Percentiles rank a stretch among this genome's conserved stretches.
phyloP scores from a whole-genome alignment of 2,113 vertebrate genomes.

The Hypocryptadius cinnamomeus region DNA sequence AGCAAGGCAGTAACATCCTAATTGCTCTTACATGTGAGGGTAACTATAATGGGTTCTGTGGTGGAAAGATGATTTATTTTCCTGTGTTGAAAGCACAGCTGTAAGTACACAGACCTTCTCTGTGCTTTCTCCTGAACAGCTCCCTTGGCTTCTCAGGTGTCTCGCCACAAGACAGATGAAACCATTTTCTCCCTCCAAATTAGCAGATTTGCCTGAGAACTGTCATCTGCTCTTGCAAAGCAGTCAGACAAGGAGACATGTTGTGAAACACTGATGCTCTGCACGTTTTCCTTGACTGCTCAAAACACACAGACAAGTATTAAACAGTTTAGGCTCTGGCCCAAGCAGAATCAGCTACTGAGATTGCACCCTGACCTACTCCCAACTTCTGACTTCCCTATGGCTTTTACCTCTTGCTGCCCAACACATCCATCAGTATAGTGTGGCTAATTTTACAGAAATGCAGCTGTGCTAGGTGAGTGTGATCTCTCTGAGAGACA shows the following conservation, averaged over 20 bases:
- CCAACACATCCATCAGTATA: background rate
- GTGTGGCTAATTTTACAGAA: background rate
- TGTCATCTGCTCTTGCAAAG: background rate
- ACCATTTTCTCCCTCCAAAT: background rate
- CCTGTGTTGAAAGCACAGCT: conserved; percentile 37
- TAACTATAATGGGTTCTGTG: background rate
- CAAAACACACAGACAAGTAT: background rate
- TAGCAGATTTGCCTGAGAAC: conserved; percentile 11
- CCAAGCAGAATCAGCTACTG: background rate
- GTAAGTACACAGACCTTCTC: conserved; percentile 25
- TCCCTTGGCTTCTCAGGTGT: conserved; percentile 43
- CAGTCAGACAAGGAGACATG: background rate
- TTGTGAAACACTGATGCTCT: background rate
- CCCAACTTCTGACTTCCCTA: background rate
- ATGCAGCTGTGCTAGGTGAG: background rate
- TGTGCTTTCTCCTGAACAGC: conserved; percentile 1
- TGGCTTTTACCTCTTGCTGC: background rate
- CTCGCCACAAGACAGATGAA: background rate
- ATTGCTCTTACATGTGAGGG: conserved; percentile 3
- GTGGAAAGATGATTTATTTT: conserved; percentile 28
- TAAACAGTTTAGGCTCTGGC: background rate
- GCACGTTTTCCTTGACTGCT: background rate
- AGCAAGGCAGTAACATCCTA: background rate
- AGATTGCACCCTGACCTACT: background rate
- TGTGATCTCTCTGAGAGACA: background rate